These are phyloP conservation scores for Pteruthius melanotis DNA, from an alignment of 2,113 vertebrate species.

Conservation along the genomic window DNA sequence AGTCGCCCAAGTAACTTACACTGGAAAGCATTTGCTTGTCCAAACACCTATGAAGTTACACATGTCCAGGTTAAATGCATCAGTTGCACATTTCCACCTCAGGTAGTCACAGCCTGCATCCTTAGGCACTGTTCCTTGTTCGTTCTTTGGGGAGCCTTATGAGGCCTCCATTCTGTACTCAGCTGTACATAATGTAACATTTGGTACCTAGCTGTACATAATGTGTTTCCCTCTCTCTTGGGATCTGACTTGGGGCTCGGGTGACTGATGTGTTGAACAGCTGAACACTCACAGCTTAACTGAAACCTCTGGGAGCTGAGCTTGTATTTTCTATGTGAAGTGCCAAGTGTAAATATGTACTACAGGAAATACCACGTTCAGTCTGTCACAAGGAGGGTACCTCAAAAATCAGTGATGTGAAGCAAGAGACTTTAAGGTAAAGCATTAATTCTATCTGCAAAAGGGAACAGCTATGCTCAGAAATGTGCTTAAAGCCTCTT, in stretches of 20 bases:
- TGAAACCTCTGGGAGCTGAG: neutral
- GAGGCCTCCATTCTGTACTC: neutral
- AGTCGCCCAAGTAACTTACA: neutral
- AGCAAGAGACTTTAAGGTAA: neutral
- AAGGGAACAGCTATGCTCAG: neutral
- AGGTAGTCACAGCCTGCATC: neutral
- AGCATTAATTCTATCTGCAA: neutral
- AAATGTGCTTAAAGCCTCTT: neutral
- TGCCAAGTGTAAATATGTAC: rapidly evolving
- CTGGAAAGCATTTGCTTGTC: neutral
- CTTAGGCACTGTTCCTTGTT: neutral
- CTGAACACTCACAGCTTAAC: neutral
- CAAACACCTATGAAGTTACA: neutral
- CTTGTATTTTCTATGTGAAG: neutral
- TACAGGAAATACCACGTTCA: neutral
- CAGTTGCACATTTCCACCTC: neutral
- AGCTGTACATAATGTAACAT: neutral
- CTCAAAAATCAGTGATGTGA: neutral
- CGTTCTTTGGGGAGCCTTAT: neutral
- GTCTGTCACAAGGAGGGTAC: neutral
- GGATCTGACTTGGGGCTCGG: neutral
- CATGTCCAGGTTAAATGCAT: neutral
- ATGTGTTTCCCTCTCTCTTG: neutral
- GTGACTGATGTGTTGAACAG: neutral
- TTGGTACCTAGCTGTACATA: neutral